Evolutionary conservation across 2,888 invertebrate genomes (phyloP).

Genomic region (Pteria penguin): DNA sequence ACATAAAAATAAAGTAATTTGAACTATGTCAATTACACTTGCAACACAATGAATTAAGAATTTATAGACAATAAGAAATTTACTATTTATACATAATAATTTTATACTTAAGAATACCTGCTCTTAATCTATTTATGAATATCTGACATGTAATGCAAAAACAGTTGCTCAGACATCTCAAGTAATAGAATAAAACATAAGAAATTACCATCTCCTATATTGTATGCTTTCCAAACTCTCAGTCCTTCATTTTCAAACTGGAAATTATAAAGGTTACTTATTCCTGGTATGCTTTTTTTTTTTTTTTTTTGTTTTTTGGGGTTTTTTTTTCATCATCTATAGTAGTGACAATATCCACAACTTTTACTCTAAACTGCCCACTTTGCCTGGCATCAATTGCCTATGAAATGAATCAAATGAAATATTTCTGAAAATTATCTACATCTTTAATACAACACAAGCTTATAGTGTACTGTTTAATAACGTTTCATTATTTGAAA

Average conservation of each 20-base stretch:
- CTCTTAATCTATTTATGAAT: too few relatives aligned
- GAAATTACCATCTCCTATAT: background rate
- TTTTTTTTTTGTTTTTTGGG: too few relatives aligned
- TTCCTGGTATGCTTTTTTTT: background rate
- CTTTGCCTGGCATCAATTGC: background rate
- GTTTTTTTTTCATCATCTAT: background rate
- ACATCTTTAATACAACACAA: too few relatives aligned
- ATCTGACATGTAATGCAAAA: too few relatives aligned
- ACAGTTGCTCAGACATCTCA: too few relatives aligned
- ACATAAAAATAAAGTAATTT: background rate
- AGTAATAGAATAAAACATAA: too few relatives aligned
- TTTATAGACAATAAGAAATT: too few relatives aligned
- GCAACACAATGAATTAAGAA: background rate
- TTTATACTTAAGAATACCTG: too few relatives aligned
- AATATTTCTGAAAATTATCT: background rate
- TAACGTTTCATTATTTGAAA: too few relatives aligned
- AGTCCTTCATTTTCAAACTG: background rate
- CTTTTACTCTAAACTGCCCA: background rate
- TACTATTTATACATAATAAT: too few relatives aligned
- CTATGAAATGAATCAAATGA: background rate
- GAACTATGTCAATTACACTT: background rate
- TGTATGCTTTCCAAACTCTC: background rate
- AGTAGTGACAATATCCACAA: background rate
- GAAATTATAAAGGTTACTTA: background rate
- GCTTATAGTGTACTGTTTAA: too few relatives aligned